A percentile compares a stretch with the other conserved stretches of the same genome.
Evolutionary conservation across 2,113 vertebrate species (phyloP).

Genomic region (Trematomus loennbergii): DNA sequence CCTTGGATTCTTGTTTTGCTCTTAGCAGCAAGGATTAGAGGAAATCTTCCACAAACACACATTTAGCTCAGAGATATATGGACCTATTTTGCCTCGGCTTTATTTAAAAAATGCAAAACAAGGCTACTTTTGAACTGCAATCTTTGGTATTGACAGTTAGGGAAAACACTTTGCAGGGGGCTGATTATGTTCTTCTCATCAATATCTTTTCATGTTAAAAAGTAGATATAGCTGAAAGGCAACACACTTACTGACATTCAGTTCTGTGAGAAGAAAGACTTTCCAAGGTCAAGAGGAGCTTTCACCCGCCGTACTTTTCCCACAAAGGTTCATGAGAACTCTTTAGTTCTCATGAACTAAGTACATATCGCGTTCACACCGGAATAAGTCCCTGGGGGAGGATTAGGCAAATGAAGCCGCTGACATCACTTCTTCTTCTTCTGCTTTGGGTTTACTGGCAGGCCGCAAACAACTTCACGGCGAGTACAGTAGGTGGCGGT

Average conservation of each 20-base stretch:
- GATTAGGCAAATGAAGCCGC: no score
- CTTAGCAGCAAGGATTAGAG: slow-evolving; percentile 80
- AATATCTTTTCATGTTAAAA: slow-evolving; percentile 52
- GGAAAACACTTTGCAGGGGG: slow-evolving; percentile 36
- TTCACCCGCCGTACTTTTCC: no score
- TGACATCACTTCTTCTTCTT: no score
- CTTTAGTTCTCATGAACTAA: no score
- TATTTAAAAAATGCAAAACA: slow-evolving; percentile 61
- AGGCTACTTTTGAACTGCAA: slow-evolving; percentile 59
- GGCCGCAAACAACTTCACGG: no score
- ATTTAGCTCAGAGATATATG: slow-evolving; percentile 77
- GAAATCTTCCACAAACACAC: slow-evolving; percentile 82
- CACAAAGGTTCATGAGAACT: no score
- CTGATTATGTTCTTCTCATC: slow-evolving; percentile 50
- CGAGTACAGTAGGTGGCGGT: no score
- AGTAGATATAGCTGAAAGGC: slow-evolving; percentile 71
- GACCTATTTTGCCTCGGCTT: slow-evolving; percentile 61
- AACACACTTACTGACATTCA: slow-evolving; percentile 52
- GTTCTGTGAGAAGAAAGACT: slow-evolving; percentile 47
- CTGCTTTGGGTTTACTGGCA: no score
- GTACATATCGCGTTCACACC: no score
- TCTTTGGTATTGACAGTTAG: slow-evolving; percentile 61
- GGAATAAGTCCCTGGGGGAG: no score
- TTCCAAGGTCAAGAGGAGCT: slow-evolving; percentile 45
- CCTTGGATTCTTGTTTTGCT: slow-evolving; percentile 79